Conservation (phyloP, 2,888 invertebrate genomes). For the Gandaritis pyraliata region DNA sequence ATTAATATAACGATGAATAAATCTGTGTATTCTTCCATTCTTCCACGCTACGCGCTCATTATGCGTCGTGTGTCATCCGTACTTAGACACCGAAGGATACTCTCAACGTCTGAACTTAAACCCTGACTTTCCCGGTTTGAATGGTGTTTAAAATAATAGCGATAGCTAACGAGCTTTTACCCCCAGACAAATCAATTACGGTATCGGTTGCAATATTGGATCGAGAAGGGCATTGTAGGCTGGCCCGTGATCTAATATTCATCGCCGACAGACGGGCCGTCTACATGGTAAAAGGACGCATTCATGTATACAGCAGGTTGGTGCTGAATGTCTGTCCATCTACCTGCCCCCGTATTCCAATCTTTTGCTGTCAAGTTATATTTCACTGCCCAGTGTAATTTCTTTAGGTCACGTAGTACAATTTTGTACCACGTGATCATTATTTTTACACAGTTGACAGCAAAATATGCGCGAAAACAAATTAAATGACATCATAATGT, state of each 20-base stretch:
- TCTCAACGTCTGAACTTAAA: conserved; percentile 46
- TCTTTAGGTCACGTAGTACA: too few relatives aligned
- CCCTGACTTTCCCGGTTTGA: conserved; percentile 39
- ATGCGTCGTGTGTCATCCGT: conserved; percentile 55
- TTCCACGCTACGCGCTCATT: conserved; percentile 46
- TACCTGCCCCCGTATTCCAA: too few relatives aligned
- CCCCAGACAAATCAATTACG: conserved; percentile 59
- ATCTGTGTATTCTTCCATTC: not conserved
- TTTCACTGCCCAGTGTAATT: too few relatives aligned
- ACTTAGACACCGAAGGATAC: conserved; percentile 51
- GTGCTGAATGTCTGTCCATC: conserved; percentile 3
- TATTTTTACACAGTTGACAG: too few relatives aligned
- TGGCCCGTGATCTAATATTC: conserved; percentile 78
- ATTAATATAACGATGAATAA: not conserved
- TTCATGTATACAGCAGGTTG: conserved; percentile 19
- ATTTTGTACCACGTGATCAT: too few relatives aligned
- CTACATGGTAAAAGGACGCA: conserved; percentile 66
- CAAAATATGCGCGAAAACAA: too few relatives aligned
- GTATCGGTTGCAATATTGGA: conserved; percentile 66
- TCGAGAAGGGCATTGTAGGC: conserved; percentile 62
- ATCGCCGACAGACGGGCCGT: conserved; percentile 73
- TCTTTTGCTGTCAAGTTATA: too few relatives aligned
- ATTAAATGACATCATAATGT: too few relatives aligned
- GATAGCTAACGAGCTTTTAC: conserved; percentile 20
- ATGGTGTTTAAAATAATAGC: conserved; percentile 18